Base-by-base conservation (phyloP, 1,140 invertebrate genomes). In the Cataglyphis hispanica region DNA sequence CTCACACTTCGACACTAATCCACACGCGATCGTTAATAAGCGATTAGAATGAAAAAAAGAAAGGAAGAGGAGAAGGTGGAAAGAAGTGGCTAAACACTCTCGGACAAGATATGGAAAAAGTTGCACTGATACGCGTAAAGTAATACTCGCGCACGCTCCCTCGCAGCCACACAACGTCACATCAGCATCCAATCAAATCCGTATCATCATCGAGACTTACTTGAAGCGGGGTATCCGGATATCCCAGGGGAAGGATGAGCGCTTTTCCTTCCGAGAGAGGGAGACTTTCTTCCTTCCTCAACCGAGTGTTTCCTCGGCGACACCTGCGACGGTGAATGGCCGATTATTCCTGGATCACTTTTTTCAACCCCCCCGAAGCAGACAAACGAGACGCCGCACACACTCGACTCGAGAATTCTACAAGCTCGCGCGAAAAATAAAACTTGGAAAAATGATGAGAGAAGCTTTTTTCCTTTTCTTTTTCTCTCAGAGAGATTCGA, bases 1-100 rank as follows among this genome's bases (percentile, higher is more conserved):
- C 76, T 74, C 43, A 84, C 81, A 84, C 72, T 84, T 84, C 40
- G 43, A 19, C 81, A 84, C 81, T 84, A 60, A 64, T 84, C 60
- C 75, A 85, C 84, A 80, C 84, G 75, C 84, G 84, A 40, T 37
- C 37, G 4, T 60, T 46, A 74, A 76, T 40, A 56, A 61, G 53
- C 53, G 66, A 40, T 58, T n/a, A 27, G 22, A 11, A 74, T 13
- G 22, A 46, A 13, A 13, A 37, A 5, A 22, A n/a, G 5, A 22
- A 27, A 7, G 1, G 53, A 16, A 11, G 1, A 10, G n/a, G 16
- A n/a, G 16, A n/a, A 46, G 19, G 19, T 53, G n/a, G 10, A 84
- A 53, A 13, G 19, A 11, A 40, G 34, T 10, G 58, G 13, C 46
- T 50, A 4, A 50, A 50, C 13, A 34, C 16, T 31, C 63, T 80